These are phyloP conservation scores for Cyphomyrmex costatus DNA, from an alignment of 1,140 invertebrate genomes.

Conservation along the genomic window DNA sequence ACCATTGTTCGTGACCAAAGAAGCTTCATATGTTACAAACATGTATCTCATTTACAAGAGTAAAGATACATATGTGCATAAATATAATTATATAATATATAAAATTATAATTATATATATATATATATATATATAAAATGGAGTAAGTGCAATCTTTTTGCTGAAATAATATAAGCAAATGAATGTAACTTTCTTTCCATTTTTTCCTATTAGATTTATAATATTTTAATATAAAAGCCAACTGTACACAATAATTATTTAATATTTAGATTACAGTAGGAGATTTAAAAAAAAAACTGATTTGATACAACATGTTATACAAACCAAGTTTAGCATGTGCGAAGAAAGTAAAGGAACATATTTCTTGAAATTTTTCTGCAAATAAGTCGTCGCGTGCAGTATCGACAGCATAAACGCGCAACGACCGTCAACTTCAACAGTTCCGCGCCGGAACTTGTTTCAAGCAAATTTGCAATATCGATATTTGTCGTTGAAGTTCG, in stretches of 20 bases:
- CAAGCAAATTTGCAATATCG: conserved; percentile 12
- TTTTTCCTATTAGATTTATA: too few species aligned
- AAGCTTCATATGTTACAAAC: background rate
- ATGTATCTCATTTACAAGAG: background rate
- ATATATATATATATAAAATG: background rate
- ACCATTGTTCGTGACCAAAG: background rate
- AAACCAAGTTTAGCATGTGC: background rate
- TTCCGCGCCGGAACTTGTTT: conserved; percentile 9
- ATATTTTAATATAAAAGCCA: background rate
- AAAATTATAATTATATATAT: too few species aligned
- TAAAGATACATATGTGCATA: background rate
- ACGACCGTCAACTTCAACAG: background rate
- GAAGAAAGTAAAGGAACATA: background rate
- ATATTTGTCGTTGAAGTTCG: conserved; percentile 6
- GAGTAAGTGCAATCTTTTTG: background rate
- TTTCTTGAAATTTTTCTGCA: background rate
- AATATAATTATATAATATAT: background rate
- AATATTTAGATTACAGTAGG: background rate
- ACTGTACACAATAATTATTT: background rate
- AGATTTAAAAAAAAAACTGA: background rate
- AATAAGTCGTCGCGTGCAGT: background rate
- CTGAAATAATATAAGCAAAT: background rate
- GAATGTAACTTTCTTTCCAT: background rate
- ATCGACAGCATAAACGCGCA: background rate
- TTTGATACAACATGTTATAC: background rate